These are phyloP conservation scores for Perognathus longimembris DNA, from an alignment of 2,113 vertebrate genomes.

Conservation along the genomic window DNA sequence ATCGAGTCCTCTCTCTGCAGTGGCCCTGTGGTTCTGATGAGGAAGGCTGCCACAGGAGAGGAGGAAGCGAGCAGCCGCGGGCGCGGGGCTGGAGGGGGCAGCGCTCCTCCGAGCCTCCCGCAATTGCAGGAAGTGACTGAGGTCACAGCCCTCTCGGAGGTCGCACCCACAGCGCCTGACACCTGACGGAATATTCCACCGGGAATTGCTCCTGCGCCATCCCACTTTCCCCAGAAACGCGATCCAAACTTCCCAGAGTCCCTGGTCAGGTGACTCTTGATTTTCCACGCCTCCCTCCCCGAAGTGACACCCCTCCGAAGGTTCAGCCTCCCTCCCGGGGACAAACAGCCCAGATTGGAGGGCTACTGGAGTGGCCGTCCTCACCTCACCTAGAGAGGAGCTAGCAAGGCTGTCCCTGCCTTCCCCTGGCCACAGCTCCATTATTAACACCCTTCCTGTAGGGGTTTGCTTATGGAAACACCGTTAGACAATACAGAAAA, in stretches of 20 bases:
- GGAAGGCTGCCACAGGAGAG: slow-evolving; percentile 32
- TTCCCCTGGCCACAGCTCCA: not conserved
- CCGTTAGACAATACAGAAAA: not conserved
- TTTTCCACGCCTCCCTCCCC: not conserved
- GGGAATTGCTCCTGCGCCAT: slow-evolving; percentile 55
- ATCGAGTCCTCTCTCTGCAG: slow-evolving; percentile 1
- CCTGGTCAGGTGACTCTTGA: not conserved
- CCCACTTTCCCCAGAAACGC: not conserved
- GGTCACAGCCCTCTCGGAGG: slow-evolving; percentile 83
- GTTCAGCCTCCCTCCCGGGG: not conserved
- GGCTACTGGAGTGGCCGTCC: not conserved
- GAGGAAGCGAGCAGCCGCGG: too few relatives aligned
- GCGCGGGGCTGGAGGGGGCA: slow-evolving; percentile 59
- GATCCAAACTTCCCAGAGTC: not conserved
- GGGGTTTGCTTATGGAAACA: not conserved
- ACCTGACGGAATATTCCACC: slow-evolving; percentile 71
- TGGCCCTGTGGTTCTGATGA: slow-evolving; percentile 54
- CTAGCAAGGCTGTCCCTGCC: too few relatives aligned
- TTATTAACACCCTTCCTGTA: not conserved
- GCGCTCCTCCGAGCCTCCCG: slow-evolving; percentile 48
- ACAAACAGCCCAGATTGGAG: not conserved
- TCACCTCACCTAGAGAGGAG: not conserved
- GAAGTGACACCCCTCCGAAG: not conserved
- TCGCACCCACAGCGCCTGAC: slow-evolving; percentile 69
- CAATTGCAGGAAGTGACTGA: slow-evolving; percentile 88